Conservation (phyloP, 1,140 invertebrate genomes). For the Drosophila equinoxialis region DNA sequence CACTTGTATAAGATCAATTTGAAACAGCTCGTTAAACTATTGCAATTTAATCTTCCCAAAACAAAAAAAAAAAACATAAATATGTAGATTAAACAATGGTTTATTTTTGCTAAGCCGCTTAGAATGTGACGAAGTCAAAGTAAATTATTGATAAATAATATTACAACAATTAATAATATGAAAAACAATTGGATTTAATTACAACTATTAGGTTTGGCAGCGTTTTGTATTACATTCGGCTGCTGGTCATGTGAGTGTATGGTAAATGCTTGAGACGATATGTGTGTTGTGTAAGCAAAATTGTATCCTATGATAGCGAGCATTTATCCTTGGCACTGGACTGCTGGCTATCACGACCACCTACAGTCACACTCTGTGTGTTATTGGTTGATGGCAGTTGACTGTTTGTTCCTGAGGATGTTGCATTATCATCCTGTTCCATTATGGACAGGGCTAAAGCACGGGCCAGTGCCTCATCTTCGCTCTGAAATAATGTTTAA, state of each 20-base stretch:
- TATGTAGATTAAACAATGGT: constrained; percentile 56
- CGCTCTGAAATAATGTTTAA: constrained; percentile 84
- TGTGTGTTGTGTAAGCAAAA: neutral
- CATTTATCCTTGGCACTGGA: constrained; percentile 84
- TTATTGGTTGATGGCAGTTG: constrained; percentile 55
- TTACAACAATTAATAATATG: constrained; percentile 48
- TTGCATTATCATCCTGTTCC: constrained; percentile 83
- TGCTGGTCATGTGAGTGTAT: constrained; percentile 56
- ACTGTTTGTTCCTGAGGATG: constrained; percentile 52
- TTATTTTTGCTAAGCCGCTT: constrained; percentile 71
- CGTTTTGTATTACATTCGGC: constrained; percentile 14
- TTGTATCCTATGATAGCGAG: constrained; percentile 82
- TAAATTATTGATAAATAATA: constrained; percentile 72
- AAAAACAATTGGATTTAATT: constrained; percentile 42
- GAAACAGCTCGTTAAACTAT: neutral
- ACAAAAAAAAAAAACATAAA: neutral
- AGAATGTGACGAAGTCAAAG: constrained; percentile 75
- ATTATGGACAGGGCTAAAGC: constrained; percentile 91
- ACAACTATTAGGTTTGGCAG: constrained; percentile 49
- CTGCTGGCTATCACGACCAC: constrained; percentile 69
- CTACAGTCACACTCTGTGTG: constrained; percentile 63
- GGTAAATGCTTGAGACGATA: constrained; percentile 30
- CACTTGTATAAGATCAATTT: neutral
- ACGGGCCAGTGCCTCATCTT: constrained; percentile 93
- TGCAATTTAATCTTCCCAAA: constrained; percentile 57